Evolutionary conservation across 2,888 invertebrate species (phyloP).

Genomic region (Microctonus brassicae): DNA sequence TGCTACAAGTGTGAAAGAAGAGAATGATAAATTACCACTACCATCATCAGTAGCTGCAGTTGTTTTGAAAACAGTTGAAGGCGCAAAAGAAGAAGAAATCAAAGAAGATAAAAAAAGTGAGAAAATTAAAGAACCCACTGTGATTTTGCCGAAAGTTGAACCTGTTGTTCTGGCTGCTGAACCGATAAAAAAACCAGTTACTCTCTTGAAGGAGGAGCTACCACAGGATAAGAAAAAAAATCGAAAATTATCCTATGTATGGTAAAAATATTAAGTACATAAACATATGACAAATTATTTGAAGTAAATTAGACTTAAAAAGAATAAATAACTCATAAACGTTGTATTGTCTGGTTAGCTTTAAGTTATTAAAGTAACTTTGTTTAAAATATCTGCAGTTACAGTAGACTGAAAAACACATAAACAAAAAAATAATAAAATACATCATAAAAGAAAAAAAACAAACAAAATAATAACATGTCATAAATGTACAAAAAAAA

Average conservation of each 20-base stretch:
- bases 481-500: constrained; percentile 42
- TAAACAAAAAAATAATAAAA: constrained; percentile 34
- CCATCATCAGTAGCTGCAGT: constrained; percentile 69
- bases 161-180: constrained; percentile 64
- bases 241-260: neutral
- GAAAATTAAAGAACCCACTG: constrained; percentile 2
- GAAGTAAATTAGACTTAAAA: constrained; percentile 56
- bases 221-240: constrained; percentile 18
- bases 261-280: constrained; percentile 12
- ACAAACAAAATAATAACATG: constrained; percentile 43
- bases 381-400: constrained; percentile 29
- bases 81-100: constrained; percentile 44
- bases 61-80: constrained; percentile 68
- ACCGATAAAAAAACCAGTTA: constrained; percentile 68
- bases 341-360: constrained; percentile 54
- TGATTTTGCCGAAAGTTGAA: neutral
- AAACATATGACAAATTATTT: constrained; percentile 24
- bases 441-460: constrained; percentile 32
- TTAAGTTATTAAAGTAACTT: constrained; percentile 37
- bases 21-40: constrained; percentile 4
- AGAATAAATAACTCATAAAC: constrained; percentile 55
- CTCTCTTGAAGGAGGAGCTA: constrained; percentile 46
- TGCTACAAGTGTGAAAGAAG: constrained; percentile 32
- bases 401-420: constrained; percentile 27
- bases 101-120: constrained; percentile 27